Base-by-base conservation (phyloP, 1,140 invertebrate species). In the Leptonema lineaticorne region DNA sequence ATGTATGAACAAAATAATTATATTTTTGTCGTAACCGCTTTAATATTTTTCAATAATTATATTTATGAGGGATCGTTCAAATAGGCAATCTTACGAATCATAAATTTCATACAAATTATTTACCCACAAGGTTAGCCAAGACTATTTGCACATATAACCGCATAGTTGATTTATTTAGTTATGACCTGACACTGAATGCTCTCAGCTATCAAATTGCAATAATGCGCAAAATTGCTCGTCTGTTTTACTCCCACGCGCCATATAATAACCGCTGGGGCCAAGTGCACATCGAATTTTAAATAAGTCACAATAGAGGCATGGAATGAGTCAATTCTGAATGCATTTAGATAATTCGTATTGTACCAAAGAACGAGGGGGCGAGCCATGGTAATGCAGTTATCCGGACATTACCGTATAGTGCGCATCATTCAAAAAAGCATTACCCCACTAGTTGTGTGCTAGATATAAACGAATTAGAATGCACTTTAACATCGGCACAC, bases 281-380 rank as follows among this genome's bases (percentile, higher is more conserved):
- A 26, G 50, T 26, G 50, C 27, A 18, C 46, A 26, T 24, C 50
- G 50, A 26, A 53, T 53, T 53, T 53, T 53, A 53, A 53, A 53
- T 24, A 24, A 26, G 27, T 53, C 27, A 14, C 50, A 20, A 53
- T 26, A 11, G 20, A 5, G 5, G 11, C 37, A 14, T 14, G 37
- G 37, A 11, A 41, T 41, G 37, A 41, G 11, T 41, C 37, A 41
- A 16, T 24, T 22, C 50, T 5, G 50, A 2, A 22, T 53, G 50
- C 50, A 53, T 53, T 53, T 53, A 53, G 50, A 26, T 53, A 53
- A 53, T 53, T 53, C 22, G 22, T 11, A 53, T 53, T 16, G 37
- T 41, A 41, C 16, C 11, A 14, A 41, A n/a, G n/a, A n/a, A n/a
- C n/a, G n/a, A 16, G 37, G 30, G 37, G 37, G 37, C 37, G 37